A percentile compares a stretch with the other conserved stretches of the same genome.
Evolutionary conservation across 1,140 invertebrate species (phyloP).

Genomic region (Meteorus sp.): DNA sequence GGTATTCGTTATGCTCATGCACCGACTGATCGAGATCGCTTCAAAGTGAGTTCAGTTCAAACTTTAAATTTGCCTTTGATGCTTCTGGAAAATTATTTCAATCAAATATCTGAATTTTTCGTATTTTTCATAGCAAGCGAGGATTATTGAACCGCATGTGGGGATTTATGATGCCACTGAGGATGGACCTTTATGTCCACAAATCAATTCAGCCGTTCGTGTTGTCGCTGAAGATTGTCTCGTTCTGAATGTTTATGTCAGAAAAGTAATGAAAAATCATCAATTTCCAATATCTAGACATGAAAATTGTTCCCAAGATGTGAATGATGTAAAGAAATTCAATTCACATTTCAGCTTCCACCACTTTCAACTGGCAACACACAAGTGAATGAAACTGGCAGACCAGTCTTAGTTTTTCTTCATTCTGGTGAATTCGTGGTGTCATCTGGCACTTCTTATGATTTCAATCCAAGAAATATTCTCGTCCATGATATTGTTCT

Average conservation of each 20-base stretch:
- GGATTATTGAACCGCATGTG: constrained; percentile 60
- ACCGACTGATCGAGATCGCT: constrained; percentile 63
- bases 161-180: constrained; percentile 43
- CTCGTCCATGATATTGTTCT: too few species aligned
- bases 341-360: too few species aligned
- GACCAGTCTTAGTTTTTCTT: constrained; percentile 64
- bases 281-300: too few species aligned
- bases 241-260: constrained; percentile 67
- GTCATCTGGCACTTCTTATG: too few species aligned
- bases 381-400: too few species aligned
- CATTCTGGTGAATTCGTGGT: constrained; percentile 61
- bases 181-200: constrained; percentile 50
- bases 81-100: neutral
- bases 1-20: constrained; percentile 69
- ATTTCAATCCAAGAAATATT: too few species aligned
- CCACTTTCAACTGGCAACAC: too few species aligned
- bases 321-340: too few species aligned
- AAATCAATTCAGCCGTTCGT: neutral
- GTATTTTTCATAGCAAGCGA: constrained; percentile 52
- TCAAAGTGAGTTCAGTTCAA: constrained; percentile 56
- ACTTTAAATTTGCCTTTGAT: neutral
- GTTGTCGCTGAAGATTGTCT: constrained; percentile 68
- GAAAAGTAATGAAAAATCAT: constrained; percentile 41
- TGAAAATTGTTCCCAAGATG: too few species aligned
- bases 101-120: neutral